Base-by-base conservation (phyloP, 2,888 invertebrate species). In the Drosophila emarginata region DNA sequence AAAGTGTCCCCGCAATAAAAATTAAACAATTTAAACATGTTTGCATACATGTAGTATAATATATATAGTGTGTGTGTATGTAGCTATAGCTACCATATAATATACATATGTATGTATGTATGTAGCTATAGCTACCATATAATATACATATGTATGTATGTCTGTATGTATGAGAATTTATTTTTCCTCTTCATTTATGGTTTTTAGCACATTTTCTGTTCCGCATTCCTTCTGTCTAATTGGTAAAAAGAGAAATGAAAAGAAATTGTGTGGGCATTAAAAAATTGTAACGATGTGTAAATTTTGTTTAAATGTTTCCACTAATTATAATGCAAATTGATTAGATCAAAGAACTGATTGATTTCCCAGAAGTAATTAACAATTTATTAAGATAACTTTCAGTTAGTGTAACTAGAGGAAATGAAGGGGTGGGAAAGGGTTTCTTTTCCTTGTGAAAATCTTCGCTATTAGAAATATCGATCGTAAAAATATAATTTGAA, bases 211-310 rank as follows among this genome's bases (percentile, higher is more conserved):
- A 81, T 81, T 76, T 75, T 56, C 26, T 76, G 78, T 82, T 81
- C 85, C 82, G 82, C 82, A 82, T 82, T 84, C 85, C 82, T 73
- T 57, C 76, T 2, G 2, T 61, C 80, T 78, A 79, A 82, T 82
- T 82, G 68, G 54, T 73, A 18, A 18, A 45, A 45, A 57, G 39
- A 64, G 40, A 70, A 60, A 57, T 58, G n/a, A 53, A 11, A 6
- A 5, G 23, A 58, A 64, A 14, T 51, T 50, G 63, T 56, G 28
- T 28, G 64, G 60, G 63, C 56, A 18, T 18, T 58, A n/a, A 57
- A 39, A n/a, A 72, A 65, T 15, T 32, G 56, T 51, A 64, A 59
- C 54, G 60, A 64, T 39, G 54, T 45, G 36, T 15, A 56, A 71
- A 70, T 70, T 70, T 70, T 69, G 69, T 51, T 56, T 36, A 60